A percentile compares a stretch with the other conserved stretches of the same genome.
Evolutionary conservation across 2,113 vertebrate species (phyloP).

Genomic region (Cairina moschata): DNA sequence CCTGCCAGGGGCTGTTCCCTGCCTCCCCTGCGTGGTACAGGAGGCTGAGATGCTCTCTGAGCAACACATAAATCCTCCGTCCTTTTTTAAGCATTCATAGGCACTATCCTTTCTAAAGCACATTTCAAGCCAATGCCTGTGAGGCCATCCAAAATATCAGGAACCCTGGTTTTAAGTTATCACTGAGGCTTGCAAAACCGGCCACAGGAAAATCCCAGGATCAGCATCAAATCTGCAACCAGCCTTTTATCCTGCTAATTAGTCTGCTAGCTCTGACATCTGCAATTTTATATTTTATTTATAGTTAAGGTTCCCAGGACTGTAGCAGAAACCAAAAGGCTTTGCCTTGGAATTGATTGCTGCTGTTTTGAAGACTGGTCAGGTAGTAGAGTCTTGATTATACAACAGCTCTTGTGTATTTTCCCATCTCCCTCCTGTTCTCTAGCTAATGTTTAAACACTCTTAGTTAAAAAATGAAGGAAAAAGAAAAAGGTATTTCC

Average conservation of each 20-base stretch:
- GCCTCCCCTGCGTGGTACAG: rapidly evolving
- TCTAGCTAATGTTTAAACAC: not conserved
- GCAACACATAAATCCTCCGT: not conserved
- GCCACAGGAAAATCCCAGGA: not conserved
- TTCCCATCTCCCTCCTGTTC: not conserved
- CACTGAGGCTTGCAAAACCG: not conserved
- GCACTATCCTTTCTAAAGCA: not conserved
- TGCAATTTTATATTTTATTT: not conserved
- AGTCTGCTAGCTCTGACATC: not conserved
- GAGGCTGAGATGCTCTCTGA: not conserved
- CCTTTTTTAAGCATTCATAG: not conserved
- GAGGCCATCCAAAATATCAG: not conserved
- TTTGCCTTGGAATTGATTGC: not conserved
- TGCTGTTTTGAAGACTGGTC: not conserved
- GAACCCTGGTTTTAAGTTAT: not conserved
- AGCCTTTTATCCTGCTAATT: not conserved
- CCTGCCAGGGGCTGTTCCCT: rapidly evolving
- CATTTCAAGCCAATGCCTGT: not conserved
- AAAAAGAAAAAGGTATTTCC: not conserved
- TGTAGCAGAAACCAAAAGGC: not conserved
- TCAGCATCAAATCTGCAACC: not conserved
- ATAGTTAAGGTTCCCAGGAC: not conserved
- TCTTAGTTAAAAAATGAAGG: not conserved
- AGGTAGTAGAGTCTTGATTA: not conserved
- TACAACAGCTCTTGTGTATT: not conserved